Evolutionary conservation across 2,888 invertebrate genomes (phyloP).

Genomic region (Ischnus inquisitorius): DNA sequence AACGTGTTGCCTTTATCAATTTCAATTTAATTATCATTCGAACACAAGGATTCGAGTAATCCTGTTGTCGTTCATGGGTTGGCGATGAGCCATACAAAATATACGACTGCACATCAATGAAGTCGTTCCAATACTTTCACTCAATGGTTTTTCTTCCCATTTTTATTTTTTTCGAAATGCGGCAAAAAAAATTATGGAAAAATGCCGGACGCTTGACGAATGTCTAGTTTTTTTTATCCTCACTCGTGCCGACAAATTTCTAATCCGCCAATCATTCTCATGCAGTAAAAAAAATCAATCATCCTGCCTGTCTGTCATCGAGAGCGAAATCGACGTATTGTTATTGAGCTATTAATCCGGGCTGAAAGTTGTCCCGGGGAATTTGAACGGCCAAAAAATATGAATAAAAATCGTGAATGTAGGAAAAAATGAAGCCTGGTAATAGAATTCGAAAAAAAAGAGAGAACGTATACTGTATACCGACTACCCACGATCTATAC

Average conservation of each 20-base stretch:
- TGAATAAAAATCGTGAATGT: neutral
- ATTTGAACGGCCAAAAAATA: neutral
- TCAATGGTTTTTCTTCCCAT: neutral
- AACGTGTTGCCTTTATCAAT: too few species aligned
- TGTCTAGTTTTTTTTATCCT: neutral
- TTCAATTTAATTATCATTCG: too few species aligned
- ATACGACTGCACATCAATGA: too few species aligned
- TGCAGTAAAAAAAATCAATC: slow-evolving; percentile 14
- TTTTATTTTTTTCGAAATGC: neutral
- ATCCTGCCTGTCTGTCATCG: neutral
- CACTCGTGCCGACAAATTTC: neutral
- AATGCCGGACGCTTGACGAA: neutral
- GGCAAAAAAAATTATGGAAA: neutral
- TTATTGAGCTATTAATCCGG: slow-evolving; percentile 10
- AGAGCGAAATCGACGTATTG: neutral
- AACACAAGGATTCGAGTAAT: too few species aligned
- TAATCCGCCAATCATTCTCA: slow-evolving; percentile 6
- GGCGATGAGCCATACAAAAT: too few species aligned
- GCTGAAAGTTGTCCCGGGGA: slow-evolving; percentile 7
- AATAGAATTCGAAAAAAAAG: neutral
- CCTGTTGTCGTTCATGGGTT: too few species aligned
- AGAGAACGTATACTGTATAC: neutral
- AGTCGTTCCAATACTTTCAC: too few species aligned
- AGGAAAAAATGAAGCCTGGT: neutral
- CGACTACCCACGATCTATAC: neutral